phyloP scores from a whole-genome alignment of 2,113 vertebrate species.

The Poicephalus gulielmi region DNA sequence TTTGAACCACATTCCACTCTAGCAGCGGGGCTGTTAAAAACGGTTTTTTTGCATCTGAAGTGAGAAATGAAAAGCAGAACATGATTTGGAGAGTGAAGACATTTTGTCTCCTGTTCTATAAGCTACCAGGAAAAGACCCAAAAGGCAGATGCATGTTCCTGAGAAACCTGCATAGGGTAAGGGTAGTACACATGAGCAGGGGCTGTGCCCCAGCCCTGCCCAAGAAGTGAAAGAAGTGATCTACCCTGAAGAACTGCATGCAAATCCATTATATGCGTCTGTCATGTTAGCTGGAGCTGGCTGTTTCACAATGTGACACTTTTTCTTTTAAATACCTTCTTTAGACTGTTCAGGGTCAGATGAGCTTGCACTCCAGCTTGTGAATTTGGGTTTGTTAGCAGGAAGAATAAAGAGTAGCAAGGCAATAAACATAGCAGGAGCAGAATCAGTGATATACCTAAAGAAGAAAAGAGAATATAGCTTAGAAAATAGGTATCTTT shows the following conservation, averaged over 20 bases:
- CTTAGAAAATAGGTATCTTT: background rate
- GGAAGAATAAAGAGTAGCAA: slow-evolving; percentile 89
- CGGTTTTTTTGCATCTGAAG: slow-evolving; percentile 68
- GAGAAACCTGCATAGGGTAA: background rate
- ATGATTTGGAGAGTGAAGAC: background rate
- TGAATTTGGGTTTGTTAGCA: slow-evolving; percentile 81
- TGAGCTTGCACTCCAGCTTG: slow-evolving; percentile 46
- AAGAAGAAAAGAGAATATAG: background rate
- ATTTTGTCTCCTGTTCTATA: background rate
- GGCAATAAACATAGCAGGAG: slow-evolving; percentile 50
- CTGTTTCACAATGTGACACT: background rate
- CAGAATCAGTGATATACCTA: slow-evolving; percentile 86
- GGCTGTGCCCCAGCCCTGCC: background rate
- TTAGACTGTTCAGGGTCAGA: slow-evolving; percentile 69
- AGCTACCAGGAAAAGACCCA: background rate
- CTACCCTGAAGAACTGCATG: background rate
- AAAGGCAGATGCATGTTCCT: background rate
- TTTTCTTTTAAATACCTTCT: slow-evolving; percentile 70
- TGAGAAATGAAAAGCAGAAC: slow-evolving; percentile 36
- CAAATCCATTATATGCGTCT: background rate
- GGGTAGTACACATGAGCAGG: background rate
- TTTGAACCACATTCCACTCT: slow-evolving; percentile 88
- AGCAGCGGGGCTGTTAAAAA: slow-evolving; percentile 80
- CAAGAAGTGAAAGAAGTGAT: background rate
- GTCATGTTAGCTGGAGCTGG: background rate